Conservation (phyloP, 2,113 vertebrate species). For the Mohoua ochrocephala region DNA sequence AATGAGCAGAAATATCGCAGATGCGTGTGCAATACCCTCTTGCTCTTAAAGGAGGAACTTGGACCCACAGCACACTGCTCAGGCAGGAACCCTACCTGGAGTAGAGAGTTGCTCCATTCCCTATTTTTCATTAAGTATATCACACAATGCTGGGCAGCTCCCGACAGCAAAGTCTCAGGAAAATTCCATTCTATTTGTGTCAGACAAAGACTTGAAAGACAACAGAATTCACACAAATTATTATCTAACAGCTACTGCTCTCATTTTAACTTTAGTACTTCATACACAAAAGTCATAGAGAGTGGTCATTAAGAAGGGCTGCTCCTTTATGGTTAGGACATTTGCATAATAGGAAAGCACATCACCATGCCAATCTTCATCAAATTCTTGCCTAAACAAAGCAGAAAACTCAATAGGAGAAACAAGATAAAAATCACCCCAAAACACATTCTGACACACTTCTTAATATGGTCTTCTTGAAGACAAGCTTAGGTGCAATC, state of each 20-base stretch:
- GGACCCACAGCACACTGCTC: neutral
- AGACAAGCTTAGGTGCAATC: neutral
- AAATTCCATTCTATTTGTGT: neutral
- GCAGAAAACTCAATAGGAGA: neutral
- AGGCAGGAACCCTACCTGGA: neutral
- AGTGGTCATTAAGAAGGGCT: neutral
- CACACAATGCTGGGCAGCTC: neutral
- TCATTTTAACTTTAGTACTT: neutral
- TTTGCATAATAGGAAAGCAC: neutral
- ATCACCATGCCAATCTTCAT: neutral
- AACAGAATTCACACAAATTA: neutral
- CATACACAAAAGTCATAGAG: neutral
- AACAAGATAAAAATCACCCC: neutral
- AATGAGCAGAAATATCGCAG: neutral
- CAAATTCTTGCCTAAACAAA: neutral
- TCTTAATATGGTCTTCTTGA: neutral
- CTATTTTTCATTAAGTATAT: neutral
- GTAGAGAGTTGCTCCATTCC: neutral
- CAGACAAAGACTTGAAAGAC: neutral
- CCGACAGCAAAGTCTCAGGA: neutral
- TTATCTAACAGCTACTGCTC: neutral
- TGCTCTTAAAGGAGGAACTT: neutral
- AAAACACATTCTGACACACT: neutral
- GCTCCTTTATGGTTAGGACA: neutral
- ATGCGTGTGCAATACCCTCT: neutral